Conservation (phyloP, 92 coral and sea anemone genomes). For the Pocillopora meandrina region DNA sequence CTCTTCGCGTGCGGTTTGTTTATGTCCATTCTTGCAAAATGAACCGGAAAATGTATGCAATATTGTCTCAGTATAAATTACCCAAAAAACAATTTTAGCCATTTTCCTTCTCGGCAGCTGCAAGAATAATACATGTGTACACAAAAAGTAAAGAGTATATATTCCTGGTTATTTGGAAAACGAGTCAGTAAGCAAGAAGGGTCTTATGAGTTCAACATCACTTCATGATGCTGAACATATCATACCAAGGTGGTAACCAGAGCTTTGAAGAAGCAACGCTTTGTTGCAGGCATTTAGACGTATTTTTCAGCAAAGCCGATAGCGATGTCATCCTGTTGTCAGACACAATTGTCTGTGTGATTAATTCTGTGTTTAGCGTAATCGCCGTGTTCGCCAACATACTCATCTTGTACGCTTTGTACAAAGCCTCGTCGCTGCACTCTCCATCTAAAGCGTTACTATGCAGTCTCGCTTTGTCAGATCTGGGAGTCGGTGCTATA, state of each 20-base stretch:
- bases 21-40: no score
- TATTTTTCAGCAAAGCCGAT: constrained; percentile 32
- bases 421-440: constrained; percentile 52
- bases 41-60: no score
- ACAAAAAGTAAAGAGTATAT: no score
- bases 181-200: no score
- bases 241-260: neutral
- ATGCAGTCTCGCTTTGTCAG: constrained; percentile 60
- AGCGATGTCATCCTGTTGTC: neutral
- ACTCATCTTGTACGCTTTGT: constrained; percentile 43
- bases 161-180: no score
- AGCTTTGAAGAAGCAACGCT: constrained; percentile 4
- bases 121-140: no score
- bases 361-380: constrained; percentile 47
- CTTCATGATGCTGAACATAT: constrained; percentile 5
- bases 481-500: constrained; percentile 58
- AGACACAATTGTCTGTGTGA: constrained; percentile 40
- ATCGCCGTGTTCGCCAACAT: constrained; percentile 47
- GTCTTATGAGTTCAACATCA: neutral
- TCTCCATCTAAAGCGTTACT: constrained; percentile 51
- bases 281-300: constrained; percentile 21
- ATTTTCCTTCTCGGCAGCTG: no score
- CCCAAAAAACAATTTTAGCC: no score
- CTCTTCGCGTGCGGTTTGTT: no score
- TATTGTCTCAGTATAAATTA: no score